Evolutionary conservation across 2,888 invertebrate species (phyloP).

Genomic region (Tromatobia lineatoria): DNA sequence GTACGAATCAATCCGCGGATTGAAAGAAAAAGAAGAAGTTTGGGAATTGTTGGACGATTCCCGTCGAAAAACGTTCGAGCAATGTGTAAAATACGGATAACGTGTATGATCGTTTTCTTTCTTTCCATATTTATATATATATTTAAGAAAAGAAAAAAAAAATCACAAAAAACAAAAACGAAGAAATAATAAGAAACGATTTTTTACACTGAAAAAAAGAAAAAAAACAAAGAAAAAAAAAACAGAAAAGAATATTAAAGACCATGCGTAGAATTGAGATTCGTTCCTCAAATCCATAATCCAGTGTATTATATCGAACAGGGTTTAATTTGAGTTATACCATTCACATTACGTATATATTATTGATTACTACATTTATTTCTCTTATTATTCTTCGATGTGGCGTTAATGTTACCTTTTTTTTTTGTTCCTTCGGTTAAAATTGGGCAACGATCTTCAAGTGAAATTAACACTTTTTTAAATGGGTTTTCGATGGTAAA

Average conservation of each 20-base stretch:
- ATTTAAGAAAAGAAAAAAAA: constrained; percentile 17
- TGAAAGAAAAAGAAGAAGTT: constrained; percentile 19
- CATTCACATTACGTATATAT: constrained; percentile 32
- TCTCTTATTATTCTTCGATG: constrained; percentile 24
- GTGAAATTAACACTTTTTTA: background rate
- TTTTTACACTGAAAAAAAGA: constrained; percentile 59
- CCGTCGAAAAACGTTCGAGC: constrained; percentile 47
- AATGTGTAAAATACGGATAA: constrained; percentile 64
- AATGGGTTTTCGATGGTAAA: background rate
- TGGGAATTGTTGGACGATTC: constrained; percentile 67
- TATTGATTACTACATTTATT: constrained; percentile 27
- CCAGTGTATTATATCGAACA: constrained; percentile 78
- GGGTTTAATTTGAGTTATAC: constrained; percentile 77
- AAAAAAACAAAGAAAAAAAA: constrained; percentile 30
- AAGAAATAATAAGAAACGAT: constrained; percentile 54
- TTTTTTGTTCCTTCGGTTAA: background rate
- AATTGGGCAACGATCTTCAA: background rate
- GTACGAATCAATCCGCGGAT: constrained; percentile 73
- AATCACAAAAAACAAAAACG: constrained; percentile 36
- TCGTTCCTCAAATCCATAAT: constrained; percentile 62
- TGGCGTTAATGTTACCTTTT: constrained; percentile 9
- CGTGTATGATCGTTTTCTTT: constrained; percentile 59
- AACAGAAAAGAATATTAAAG: constrained; percentile 32
- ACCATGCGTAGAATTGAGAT: constrained; percentile 60
- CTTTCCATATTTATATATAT: constrained; percentile 60